A percentile compares a stretch with the other conserved stretches of the same genome.
These are phyloP conservation scores for Musca domestica DNA, from an alignment of 1,140 invertebrate species.

Conservation along the genomic window DNA sequence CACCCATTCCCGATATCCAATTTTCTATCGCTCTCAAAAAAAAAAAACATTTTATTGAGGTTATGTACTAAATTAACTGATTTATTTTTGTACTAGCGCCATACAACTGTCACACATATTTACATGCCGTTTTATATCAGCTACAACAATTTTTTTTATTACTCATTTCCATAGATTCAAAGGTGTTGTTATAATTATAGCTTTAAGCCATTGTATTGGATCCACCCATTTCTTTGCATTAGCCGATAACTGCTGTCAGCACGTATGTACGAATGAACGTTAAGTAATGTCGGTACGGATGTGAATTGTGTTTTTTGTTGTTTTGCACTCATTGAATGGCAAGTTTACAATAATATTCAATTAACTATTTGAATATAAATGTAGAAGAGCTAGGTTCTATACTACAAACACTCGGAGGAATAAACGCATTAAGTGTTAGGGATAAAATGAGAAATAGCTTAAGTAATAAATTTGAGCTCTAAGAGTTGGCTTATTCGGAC, in stretches of 20 bases:
- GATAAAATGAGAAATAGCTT: no score
- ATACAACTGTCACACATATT: constrained; percentile 12
- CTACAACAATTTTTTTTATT: no score
- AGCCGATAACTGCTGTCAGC: constrained; percentile 30
- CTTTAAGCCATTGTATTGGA: constrained; percentile 5
- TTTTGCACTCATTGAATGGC: not conserved
- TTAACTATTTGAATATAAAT: constrained; percentile 53
- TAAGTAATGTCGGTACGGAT: not conserved
- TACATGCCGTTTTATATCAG: not conserved
- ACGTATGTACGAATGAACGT: not conserved
- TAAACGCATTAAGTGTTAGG: no score
- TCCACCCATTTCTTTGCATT: constrained; percentile 21
- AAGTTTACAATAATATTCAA: constrained; percentile 51
- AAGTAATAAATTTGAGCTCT: no score
- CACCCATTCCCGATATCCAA: no score
- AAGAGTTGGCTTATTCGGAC: no score
- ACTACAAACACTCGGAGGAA: no score
- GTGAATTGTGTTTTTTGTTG: not conserved
- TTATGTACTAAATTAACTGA: no score
- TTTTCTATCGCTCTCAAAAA: no score
- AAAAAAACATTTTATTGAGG: no score
- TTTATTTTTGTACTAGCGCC: no score
- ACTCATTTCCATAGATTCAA: not conserved
- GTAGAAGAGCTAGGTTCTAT: constrained; percentile 37
- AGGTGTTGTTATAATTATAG: constrained; percentile 16